Evolutionary conservation across 2,797 vertebrate genomes (phyloP), one percentile per base, ranked within the genome.

Genomic region (Typhlichthys eigenmanni): DNA sequence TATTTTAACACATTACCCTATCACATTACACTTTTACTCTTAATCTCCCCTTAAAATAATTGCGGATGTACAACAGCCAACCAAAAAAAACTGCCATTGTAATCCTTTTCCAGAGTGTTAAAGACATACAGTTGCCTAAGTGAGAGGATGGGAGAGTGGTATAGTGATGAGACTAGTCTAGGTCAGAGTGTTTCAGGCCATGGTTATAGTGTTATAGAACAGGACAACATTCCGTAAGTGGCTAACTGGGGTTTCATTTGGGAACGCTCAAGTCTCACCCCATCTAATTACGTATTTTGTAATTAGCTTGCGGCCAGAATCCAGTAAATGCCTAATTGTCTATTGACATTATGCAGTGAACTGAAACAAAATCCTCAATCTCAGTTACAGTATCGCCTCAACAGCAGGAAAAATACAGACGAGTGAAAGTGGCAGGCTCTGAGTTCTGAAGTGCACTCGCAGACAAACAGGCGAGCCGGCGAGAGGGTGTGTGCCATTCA

Each of bases 341-440:
- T 91, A 92, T 93, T 91, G 91, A 92, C 87, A 89, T 89, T 81
- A 86, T 81, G 81, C 87, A 85, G 87, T 87, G 86, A 85, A 83
- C 81, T 87, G 86, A 78, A 87, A 90, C 89, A 75, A 83, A 82
- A 80, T 82, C 80, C 85, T 88, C 85, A 68, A 83, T 86, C 85
- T 86, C 81, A 85, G 83, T 83, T 76, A 73, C 69, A 66, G 69
- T 80, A 87, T 79, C 69, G 75, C 83, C 53, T 70, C 73, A 64
- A 64, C 80, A 81, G 89, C 83, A 77, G 65, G 64, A 84, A 81
- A 84, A 79, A 78, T 49, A 62, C 58, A 69, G 62, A 48, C 34
- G 51, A 48, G 60, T 53, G 60, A 54, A 52, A 63, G 29, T 63
- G 45, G 24, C 5, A 47, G 45, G 43, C 52, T 55, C 55, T 9